These are phyloP conservation scores for Prenolepis imparis DNA, from an alignment of 2,888 invertebrate species.

Conservation along the genomic window DNA sequence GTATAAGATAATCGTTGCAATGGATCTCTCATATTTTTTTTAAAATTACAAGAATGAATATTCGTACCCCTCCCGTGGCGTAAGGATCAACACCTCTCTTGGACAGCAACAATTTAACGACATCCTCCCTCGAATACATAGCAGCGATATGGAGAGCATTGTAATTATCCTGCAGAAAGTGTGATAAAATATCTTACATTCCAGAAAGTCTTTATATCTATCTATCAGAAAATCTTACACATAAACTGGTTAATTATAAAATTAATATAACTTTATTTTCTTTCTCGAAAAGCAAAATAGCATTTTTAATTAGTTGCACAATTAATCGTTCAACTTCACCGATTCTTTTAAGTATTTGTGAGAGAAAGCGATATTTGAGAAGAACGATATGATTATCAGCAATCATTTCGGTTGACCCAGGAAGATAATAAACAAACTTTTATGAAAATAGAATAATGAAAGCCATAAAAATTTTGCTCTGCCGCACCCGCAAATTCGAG, in stretches of 20 bases:
- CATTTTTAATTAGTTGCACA: background rate
- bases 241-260: background rate
- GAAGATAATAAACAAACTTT: slow-evolving; percentile 50
- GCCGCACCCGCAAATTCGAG: slow-evolving; percentile 79
- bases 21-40: background rate
- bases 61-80: slow-evolving; percentile 96
- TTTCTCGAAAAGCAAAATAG: background rate
- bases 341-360: background rate
- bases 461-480: slow-evolving; percentile 73
- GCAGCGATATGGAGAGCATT: slow-evolving; percentile 98
- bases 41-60: background rate
- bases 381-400: background rate
- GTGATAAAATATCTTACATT: slow-evolving; percentile 1
- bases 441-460: slow-evolving; percentile 66
- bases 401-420: background rate
- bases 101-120: slow-evolving; percentile 95
- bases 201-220: background rate
- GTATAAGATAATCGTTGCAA: background rate
- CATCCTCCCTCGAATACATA: slow-evolving; percentile 97
- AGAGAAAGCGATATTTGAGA: background rate
- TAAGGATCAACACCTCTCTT: slow-evolving; percentile 97
- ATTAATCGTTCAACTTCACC: background rate
- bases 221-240: background rate
- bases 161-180: slow-evolving; percentile 94
- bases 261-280: background rate